A percentile compares a stretch with the other conserved stretches of the same genome.
phyloP scores from a whole-genome alignment of 2,888 invertebrate genomes.

The Dryococelus australis region DNA sequence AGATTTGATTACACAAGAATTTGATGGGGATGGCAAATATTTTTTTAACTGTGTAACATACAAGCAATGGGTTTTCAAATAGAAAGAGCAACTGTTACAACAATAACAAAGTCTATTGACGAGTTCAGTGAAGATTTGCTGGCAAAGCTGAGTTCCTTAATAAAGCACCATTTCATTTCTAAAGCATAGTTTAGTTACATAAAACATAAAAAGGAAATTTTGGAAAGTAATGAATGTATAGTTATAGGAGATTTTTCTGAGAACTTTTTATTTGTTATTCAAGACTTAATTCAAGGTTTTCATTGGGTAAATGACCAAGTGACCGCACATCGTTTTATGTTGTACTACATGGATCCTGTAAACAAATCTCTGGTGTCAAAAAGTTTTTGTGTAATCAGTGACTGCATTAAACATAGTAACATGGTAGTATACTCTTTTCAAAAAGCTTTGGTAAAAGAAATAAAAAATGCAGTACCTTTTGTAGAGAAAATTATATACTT shows the following conservation, averaged over 20 bases:
- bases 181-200: neutral
- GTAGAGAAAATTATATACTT: constrained; percentile 2
- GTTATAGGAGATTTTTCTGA: neutral
- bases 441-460: neutral
- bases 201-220: neutral
- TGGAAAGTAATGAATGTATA: neutral
- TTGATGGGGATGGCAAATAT: neutral
- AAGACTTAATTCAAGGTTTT: neutral
- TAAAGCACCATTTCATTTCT: neutral
- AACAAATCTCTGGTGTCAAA: neutral
- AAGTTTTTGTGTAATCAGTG: neutral
- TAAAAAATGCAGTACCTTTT: neutral
- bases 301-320: neutral
- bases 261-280: neutral
- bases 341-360: neutral
- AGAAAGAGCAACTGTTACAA: neutral
- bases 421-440: neutral
- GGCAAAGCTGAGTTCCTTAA: neutral
- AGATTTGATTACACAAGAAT: neutral
- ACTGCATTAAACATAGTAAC: neutral
- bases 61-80: neutral
- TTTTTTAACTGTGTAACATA: neutral
- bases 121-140: too few relatives aligned
- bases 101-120: too few relatives aligned
- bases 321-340: neutral